Conservation (phyloP, 2,888 invertebrate species). For the Gibbula magus region DNA sequence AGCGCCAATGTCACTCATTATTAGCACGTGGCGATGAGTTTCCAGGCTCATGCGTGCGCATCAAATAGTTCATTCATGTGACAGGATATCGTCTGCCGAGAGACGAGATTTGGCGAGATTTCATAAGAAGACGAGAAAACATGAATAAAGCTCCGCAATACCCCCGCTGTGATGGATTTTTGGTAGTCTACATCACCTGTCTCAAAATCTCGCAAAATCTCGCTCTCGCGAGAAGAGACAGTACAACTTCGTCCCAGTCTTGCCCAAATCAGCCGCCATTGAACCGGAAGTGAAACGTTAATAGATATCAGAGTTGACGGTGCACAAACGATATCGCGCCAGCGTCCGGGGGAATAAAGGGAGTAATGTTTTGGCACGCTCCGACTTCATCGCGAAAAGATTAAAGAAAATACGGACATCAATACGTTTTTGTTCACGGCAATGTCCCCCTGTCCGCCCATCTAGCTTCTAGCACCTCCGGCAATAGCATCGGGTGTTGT, state of each 20-base stretch:
- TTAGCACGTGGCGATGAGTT: neutral
- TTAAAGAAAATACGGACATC: constrained; percentile 6
- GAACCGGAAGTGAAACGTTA: constrained; percentile 15
- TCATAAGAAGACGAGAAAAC: too few species aligned
- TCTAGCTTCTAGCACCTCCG: neutral
- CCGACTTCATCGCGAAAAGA: constrained; percentile 15
- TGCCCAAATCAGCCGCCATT: neutral
- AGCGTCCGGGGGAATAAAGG: neutral
- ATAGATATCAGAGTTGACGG: constrained; percentile 3
- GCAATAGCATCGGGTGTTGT: neutral
- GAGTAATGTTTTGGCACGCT: neutral
- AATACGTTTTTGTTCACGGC: neutral
- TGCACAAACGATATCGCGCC: neutral
- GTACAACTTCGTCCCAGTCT: too few species aligned
- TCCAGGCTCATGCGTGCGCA: constrained; percentile 1
- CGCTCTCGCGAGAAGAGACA: too few species aligned
- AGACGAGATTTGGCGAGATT: too few species aligned
- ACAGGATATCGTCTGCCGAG: neutral
- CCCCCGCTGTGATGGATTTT: too few species aligned
- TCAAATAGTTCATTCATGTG: neutral
- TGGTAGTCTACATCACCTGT: too few species aligned
- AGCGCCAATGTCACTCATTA: neutral
- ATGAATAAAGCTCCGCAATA: too few species aligned
- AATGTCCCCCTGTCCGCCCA: neutral
- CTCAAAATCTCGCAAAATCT: too few species aligned